phyloP scores from a whole-genome alignment of 1,140 invertebrate species.

The Spodoptera litura region DNA sequence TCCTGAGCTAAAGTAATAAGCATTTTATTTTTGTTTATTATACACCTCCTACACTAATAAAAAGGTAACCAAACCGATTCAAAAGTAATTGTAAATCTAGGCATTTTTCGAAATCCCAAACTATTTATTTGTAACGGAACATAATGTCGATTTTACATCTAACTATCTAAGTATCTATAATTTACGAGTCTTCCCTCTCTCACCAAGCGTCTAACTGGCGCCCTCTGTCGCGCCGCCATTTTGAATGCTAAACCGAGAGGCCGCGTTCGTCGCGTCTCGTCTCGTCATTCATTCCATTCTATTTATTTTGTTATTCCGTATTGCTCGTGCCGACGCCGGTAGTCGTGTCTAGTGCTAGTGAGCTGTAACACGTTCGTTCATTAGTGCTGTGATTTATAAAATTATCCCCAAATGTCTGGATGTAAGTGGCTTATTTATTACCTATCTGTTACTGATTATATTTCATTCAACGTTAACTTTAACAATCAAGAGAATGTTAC shows the following conservation, averaged over 20 bases:
- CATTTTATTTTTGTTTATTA: too few species aligned
- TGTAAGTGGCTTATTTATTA: constrained; percentile 7
- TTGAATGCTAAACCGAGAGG: constrained; percentile 1
- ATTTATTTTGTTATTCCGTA: constrained; percentile 27
- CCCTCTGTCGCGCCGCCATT: constrained; percentile 7
- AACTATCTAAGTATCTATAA: neutral
- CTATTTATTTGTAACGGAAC: neutral
- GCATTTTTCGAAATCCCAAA: neutral
- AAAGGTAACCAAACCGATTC: too few species aligned
- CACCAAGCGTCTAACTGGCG: neutral
- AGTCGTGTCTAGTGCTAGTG: neutral
- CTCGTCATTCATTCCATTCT: constrained; percentile 9
- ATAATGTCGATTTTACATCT: constrained; percentile 11
- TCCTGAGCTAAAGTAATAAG: too few species aligned
- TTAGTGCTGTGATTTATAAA: constrained; percentile 3
- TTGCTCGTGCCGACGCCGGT: constrained; percentile 1
- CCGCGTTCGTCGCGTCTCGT: constrained; percentile 10
- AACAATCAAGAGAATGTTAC: too few species aligned
- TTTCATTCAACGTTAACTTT: too few species aligned
- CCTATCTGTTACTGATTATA: neutral
- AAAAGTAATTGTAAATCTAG: neutral
- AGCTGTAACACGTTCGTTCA: neutral
- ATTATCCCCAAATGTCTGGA: constrained; percentile 16
- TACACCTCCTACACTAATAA: too few species aligned
- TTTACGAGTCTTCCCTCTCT: neutral